A percentile compares a stretch with the other conserved stretches of the same genome.
Evolutionary conservation across 64 coral and sea anemone genomes (phyloP).

Genomic region (Stylophora pistillata): DNA sequence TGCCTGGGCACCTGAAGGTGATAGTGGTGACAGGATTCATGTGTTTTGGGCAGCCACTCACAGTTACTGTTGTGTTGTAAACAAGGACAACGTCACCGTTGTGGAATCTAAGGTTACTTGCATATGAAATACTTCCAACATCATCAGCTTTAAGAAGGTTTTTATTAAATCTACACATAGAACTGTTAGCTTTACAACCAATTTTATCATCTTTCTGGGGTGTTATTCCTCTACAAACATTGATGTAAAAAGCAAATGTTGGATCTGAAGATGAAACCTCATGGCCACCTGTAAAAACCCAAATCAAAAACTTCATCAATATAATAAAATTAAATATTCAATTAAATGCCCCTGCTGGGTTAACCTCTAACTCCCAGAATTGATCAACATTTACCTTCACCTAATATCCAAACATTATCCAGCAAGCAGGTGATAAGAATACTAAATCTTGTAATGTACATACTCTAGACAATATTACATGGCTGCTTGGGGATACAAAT

Average conservation of each 20-base stretch:
- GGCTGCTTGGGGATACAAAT: too few relatives aligned
- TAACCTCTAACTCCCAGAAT: too few relatives aligned
- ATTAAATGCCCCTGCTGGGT: too few relatives aligned
- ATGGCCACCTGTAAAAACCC: conserved; percentile 65
- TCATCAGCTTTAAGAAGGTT: conserved; percentile 37
- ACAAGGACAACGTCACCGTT: conserved; percentile 46
- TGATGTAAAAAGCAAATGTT: conserved; percentile 76
- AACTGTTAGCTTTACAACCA: conserved; percentile 52
- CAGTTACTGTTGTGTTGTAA: conserved; percentile 51
- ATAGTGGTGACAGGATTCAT: conserved; percentile 52
- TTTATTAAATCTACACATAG: conserved; percentile 54
- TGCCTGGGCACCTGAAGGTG: conserved; percentile 68
- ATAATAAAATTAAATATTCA: neutral
- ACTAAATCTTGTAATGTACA: too few relatives aligned
- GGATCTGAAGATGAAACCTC: conserved; percentile 63
- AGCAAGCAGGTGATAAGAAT: too few relatives aligned
- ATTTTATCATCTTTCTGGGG: conserved; percentile 22
- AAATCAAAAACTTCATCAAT: neutral
- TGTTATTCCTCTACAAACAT: conserved; percentile 89
- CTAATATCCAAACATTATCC: too few relatives aligned
- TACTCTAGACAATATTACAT: too few relatives aligned
- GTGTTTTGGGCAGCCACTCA: conserved; percentile 12
- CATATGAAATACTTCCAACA: conserved; percentile 57
- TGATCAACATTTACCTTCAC: too few relatives aligned
- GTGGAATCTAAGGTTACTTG: neutral